Evolutionary conservation across 2,113 vertebrate genomes (phyloP), one percentile per base, ranked within the genome.

Genomic region (Eleginops maclovinus): DNA sequence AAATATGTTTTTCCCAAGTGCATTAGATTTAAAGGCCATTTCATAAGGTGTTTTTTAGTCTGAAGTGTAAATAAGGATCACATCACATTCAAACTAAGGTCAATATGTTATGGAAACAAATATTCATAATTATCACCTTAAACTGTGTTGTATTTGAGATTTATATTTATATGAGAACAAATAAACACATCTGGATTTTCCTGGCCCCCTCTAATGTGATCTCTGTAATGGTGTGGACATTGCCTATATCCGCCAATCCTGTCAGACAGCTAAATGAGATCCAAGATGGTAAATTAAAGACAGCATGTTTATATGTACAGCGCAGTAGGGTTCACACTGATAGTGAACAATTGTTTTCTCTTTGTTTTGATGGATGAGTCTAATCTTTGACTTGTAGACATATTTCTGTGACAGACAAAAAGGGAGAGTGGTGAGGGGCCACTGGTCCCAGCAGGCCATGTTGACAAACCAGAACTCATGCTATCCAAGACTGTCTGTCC

Each of bases 381-480:
- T 75, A 44, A 75, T 63, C 73, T 82, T 61, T 88, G 76, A 88
- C 67, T 49, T 72, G 58, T 9, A 59, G 10, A 63, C 31, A 75
- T 70, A 77, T 77, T 75, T 62, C 63, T 71, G 50, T 81, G 55
- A 60, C 67, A 75, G 59, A 78, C 50, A 76, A 72, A n/a, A 79
- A 55, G 41, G 17, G 6, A 61, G 51, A 73, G 28, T n/a, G 62
- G 13, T 73, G 70, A 41, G 28, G 59, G 51, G 61, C 16, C 63
- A 24, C n/a, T 26, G 55, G 56, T 64, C 79, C 75, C 74, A 70
- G 56, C 54, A 47, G 62, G 60, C 54, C 55, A 24, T 71, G 51
- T 65, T 82, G 64, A 82, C 84, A 82, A 87, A 89, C 51, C 67
- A 70, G 49, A 64, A 64, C 49, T 73, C 31, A 24, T 71, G 43